Base-by-base conservation (phyloP, 2,113 vertebrate genomes). In the Ophiodon elongatus region DNA sequence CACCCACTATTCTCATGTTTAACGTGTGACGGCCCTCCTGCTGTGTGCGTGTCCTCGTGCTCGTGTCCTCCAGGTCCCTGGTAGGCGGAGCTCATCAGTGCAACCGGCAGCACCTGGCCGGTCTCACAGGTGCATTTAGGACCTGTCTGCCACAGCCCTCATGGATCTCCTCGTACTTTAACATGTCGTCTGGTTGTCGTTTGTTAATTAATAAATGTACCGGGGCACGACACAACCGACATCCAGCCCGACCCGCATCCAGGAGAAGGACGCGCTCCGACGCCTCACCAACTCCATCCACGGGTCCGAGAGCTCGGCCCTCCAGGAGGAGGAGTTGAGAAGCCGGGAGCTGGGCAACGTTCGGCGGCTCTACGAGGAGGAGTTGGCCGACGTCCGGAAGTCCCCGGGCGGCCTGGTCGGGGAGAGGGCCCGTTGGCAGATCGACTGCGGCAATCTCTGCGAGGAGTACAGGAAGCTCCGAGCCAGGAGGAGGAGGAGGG, bases 211-310 rank as follows among this genome's bases (percentile, higher is more conserved):
- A n/a, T n/a, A n/a, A n/a, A n/a, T n/a, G n/a, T n/a, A n/a, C n/a
- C n/a, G n/a, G n/a, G n/a, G n/a, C n/a, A n/a, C n/a, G n/a, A n/a
- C n/a, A n/a, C n/a, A n/a, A n/a, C n/a, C n/a, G n/a, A n/a, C n/a
- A n/a, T n/a, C 67, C 21, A 96, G 94, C 76, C 96, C 96, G 0
- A 84, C 84, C 41, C 85, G 93, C 13, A 27, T 95, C 75, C 96
- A 96, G 91, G 96, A 97, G 93, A 97, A 96, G 33, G 96, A 96
- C 62, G 95, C 96, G 60, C 94, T 98, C 67, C 94, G 72, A 6
- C 91, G 94, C 56, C 96, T 97, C 27, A 97, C 96, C 82, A 91
- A 80, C 73, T 97, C 96, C 90, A 97, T 97, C 73, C 95, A 96
- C 95, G 95, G 27, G 95, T 95, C 27, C 95, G 93, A 17, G 91